phyloP scores from a whole-genome alignment of 2,888 invertebrate species.

The Chouioia cunea region DNA sequence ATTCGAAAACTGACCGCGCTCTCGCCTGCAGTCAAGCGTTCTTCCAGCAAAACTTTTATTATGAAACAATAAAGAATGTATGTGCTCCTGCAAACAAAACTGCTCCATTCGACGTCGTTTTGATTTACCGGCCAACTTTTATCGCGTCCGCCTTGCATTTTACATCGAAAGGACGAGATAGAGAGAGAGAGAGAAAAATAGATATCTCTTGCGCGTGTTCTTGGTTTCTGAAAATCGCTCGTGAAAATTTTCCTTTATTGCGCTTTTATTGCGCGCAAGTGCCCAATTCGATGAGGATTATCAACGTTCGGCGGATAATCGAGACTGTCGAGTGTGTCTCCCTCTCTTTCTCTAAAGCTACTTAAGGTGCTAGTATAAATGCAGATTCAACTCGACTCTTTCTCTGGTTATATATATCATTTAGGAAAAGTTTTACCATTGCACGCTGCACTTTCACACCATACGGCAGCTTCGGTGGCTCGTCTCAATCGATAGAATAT shows the following conservation, averaged over 20 bases:
- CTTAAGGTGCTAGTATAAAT: constrained; percentile 39
- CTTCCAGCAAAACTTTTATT: constrained; percentile 61
- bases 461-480: background rate
- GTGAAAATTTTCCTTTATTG: constrained; percentile 49
- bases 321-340: background rate
- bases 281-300: constrained; percentile 47
- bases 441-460: constrained; percentile 4
- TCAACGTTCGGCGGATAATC: constrained; percentile 38
- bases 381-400: constrained; percentile 38
- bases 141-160: constrained; percentile 61
- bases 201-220: background rate
- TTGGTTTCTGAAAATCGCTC: constrained; percentile 37
- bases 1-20: constrained; percentile 33
- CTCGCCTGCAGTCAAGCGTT: background rate
- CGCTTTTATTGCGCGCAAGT: constrained; percentile 47
- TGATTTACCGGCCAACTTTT: constrained; percentile 66
- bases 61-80: constrained; percentile 63
- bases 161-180: constrained; percentile 64
- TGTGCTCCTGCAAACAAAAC: constrained; percentile 24
- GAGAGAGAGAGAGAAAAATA: no score
- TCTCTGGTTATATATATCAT: background rate
- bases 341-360: constrained; percentile 3
- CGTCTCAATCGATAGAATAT: constrained; percentile 34
- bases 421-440: constrained; percentile 39
- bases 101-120: constrained; percentile 51